phyloP scores from a whole-genome alignment of 2,113 vertebrate genomes.

The Leptobrachium leishanense region DNA sequence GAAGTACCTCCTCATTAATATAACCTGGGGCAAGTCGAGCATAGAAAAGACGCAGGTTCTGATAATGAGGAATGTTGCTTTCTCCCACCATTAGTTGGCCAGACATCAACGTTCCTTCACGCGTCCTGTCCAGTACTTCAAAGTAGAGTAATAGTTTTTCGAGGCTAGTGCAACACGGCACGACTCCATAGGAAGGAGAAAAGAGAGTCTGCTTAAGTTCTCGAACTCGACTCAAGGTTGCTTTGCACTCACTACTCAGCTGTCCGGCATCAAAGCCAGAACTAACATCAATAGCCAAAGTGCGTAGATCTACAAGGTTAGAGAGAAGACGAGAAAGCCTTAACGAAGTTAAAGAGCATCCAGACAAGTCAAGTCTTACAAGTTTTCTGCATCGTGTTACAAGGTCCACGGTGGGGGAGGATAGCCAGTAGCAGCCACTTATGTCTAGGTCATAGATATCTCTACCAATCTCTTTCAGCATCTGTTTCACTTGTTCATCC shows the following conservation, averaged over 20 bases:
- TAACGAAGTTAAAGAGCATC: constrained; percentile 83
- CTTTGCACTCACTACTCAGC: constrained; percentile 85
- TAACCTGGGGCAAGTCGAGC: constrained; percentile 91
- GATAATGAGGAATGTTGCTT: constrained; percentile 96
- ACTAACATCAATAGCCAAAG: constrained; percentile 85
- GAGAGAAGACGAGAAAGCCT: constrained; percentile 88
- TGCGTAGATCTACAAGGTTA: constrained; percentile 74
- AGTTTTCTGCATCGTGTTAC: constrained; percentile 80
- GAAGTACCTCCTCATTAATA: constrained; percentile 91
- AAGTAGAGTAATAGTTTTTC: constrained; percentile 90
- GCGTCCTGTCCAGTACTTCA: constrained; percentile 86
- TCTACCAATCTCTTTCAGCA: constrained; percentile 74
- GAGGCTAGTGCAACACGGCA: constrained; percentile 88
- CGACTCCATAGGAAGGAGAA: constrained; percentile 88
- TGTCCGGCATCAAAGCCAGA: constrained; percentile 81
- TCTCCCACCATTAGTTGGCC: constrained; percentile 95
- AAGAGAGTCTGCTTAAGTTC: constrained; percentile 91
- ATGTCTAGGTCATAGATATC: constrained; percentile 86
- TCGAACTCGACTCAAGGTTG: constrained; percentile 78
- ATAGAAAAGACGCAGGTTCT: constrained; percentile 88
- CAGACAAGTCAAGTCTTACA: constrained; percentile 84
- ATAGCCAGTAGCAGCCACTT: constrained; percentile 92
- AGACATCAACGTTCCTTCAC: constrained; percentile 82
- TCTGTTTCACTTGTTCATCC: constrained; percentile 74
- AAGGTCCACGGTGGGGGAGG: constrained; percentile 75